A percentile compares a stretch with the other conserved stretches of the same genome.
Conservation (phyloP, 2,113 vertebrate species). For the Lasiurus borealis region DNA sequence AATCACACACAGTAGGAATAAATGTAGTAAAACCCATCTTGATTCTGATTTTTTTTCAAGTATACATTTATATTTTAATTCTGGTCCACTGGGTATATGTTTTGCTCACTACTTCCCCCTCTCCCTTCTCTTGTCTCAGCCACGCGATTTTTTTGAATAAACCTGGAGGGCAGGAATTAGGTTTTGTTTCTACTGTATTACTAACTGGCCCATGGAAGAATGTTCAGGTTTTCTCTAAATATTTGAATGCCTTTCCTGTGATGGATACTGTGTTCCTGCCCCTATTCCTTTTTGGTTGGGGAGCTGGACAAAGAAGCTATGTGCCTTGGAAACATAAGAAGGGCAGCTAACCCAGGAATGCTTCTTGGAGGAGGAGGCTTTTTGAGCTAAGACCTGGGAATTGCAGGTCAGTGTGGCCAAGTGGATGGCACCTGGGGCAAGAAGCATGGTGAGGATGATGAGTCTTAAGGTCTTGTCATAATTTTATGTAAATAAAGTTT, state of each 20-base stretch:
- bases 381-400: background rate
- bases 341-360: background rate
- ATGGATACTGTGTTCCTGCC: background rate
- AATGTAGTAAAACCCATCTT: background rate
- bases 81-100: background rate
- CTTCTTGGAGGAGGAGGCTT: conserved; percentile 7
- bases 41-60: background rate
- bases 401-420: background rate
- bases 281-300: background rate
- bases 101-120: background rate
- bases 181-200: background rate
- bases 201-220: background rate
- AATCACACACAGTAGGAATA: background rate
- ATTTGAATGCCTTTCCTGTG: conserved; percentile 30
- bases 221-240: conserved; percentile 15
- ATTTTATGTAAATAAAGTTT: conserved; percentile 5
- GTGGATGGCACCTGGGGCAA: background rate
- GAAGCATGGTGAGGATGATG: background rate
- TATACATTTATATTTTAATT: background rate
- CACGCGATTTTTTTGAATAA: background rate
- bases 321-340: background rate
- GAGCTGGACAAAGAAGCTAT: background rate
- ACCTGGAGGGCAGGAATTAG: background rate
- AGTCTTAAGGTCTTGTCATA: background rate
- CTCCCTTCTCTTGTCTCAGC: background rate